A percentile compares a stretch with the other conserved stretches of the same genome.
phyloP scores from a whole-genome alignment of 35 echinoderm and acorn worm species.

The Ophioderma brevispina region DNA sequence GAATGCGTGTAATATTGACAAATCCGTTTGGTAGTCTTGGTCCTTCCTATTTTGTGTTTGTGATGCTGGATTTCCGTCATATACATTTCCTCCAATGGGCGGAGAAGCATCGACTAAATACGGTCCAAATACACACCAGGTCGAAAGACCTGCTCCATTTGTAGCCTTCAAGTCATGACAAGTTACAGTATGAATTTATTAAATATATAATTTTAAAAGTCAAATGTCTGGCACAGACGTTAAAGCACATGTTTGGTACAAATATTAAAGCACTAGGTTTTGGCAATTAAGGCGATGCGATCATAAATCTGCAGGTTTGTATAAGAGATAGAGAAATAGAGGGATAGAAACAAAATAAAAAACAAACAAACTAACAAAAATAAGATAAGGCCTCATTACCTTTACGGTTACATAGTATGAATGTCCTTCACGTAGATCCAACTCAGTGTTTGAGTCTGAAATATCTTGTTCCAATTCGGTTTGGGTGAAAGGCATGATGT shows the following conservation, averaged over 20 bases:
- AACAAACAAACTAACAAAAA: too few species aligned
- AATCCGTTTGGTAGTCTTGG: constrained; percentile 29
- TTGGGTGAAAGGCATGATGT: constrained; percentile 21
- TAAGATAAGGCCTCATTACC: background rate
- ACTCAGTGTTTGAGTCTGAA: background rate
- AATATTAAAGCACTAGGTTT: background rate
- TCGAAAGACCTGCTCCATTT: constrained; percentile 1
- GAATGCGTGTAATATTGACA: background rate
- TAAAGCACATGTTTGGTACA: background rate
- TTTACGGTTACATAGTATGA: constrained; percentile 21
- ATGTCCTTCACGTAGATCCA: constrained; percentile 19
- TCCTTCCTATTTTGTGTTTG: background rate
- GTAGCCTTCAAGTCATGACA: background rate
- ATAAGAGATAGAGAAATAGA: background rate
- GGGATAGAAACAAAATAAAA: background rate
- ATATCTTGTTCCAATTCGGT: background rate
- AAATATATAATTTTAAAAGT: background rate
- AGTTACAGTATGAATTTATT: background rate
- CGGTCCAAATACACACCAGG: background rate
- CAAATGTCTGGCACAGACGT: background rate
- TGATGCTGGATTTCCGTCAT: constrained; percentile 3
- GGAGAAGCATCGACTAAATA: constrained; percentile 6
- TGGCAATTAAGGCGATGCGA: too few species aligned
- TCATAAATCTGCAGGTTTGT: background rate
- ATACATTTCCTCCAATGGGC: constrained; percentile 31